A percentile compares a stretch with the other conserved stretches of the same genome.
Conservation (phyloP, 2,888 invertebrate genomes). For the Cerceris rybyensis region DNA sequence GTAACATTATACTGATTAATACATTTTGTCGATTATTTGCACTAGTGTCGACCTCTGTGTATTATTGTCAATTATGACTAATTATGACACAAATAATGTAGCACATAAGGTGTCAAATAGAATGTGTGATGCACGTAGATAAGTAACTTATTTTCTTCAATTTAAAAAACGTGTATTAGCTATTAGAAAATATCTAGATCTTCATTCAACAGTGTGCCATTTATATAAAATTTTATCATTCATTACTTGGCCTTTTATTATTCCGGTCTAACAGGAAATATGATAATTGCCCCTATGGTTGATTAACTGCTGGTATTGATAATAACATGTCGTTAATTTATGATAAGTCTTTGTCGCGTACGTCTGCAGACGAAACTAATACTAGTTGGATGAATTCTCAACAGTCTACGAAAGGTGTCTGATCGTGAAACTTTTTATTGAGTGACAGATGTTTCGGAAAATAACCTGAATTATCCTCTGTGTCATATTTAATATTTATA, state of each 20-base stretch:
- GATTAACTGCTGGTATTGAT: conserved; percentile 69
- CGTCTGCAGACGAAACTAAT: conserved; percentile 47
- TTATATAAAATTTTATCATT: conserved; percentile 10
- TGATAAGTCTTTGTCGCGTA: conserved; percentile 59
- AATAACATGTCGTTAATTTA: conserved; percentile 73
- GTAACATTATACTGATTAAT: neutral
- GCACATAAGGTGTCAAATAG: neutral
- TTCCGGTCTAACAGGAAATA: conserved; percentile 70
- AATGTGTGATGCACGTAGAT: neutral
- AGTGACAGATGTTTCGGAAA: conserved; percentile 51
- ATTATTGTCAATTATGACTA: conserved; percentile 28
- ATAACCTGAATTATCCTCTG: conserved; percentile 37
- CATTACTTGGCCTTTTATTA: conserved; percentile 39
- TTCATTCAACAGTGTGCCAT: neutral
- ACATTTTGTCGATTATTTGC: conserved; percentile 21
- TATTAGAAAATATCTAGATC: conserved; percentile 19
- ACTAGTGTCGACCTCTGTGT: conserved; percentile 51
- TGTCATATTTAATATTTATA: conserved; percentile 2
- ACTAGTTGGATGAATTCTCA: conserved; percentile 26
- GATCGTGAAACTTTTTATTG: conserved; percentile 14
- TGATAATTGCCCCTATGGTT: conserved; percentile 76
- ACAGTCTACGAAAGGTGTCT: conserved; percentile 33
- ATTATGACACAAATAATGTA: neutral
- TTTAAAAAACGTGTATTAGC: neutral
- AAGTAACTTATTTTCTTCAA: conserved; percentile 21